Percentiles rank a stretch among this genome's conserved stretches.
Evolutionary conservation across 2,113 vertebrate species (phyloP).

Genomic region (Cariama cristata): DNA sequence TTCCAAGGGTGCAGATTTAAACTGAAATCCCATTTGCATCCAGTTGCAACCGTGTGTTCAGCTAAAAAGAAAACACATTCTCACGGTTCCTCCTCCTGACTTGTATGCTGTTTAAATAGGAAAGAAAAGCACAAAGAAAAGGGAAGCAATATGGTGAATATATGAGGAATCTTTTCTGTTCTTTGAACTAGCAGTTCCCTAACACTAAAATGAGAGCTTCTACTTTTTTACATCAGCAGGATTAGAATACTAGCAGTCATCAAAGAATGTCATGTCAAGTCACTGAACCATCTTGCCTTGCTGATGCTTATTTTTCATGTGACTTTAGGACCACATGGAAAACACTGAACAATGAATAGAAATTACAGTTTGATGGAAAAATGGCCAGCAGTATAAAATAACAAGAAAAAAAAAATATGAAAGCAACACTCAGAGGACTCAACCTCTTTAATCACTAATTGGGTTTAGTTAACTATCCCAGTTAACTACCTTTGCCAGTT

Average conservation of each 20-base stretch:
- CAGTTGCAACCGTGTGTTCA: background rate
- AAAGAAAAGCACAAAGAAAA: background rate
- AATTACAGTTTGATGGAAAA: background rate
- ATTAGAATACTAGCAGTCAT: background rate
- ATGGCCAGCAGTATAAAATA: background rate
- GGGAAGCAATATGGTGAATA: background rate
- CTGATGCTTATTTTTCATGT: background rate
- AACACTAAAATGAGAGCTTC: background rate
- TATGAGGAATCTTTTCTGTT: background rate
- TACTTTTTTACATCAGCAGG: background rate
- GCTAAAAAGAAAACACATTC: background rate
- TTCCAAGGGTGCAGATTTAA: background rate
- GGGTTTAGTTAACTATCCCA: background rate
- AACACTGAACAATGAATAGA: background rate
- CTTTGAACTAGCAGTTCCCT: background rate
- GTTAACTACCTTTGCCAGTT: background rate
- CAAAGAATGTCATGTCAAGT: background rate
- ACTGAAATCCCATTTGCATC: background rate
- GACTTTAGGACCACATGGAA: background rate
- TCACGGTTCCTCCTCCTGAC: background rate
- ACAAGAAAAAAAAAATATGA: background rate
- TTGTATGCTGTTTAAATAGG: background rate
- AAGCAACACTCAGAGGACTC: background rate
- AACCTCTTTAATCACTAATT: background rate
- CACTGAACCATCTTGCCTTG: background rate